Evolutionary conservation across 2,113 vertebrate species (phyloP).

Genomic region (Engystomops pustulosus): DNA sequence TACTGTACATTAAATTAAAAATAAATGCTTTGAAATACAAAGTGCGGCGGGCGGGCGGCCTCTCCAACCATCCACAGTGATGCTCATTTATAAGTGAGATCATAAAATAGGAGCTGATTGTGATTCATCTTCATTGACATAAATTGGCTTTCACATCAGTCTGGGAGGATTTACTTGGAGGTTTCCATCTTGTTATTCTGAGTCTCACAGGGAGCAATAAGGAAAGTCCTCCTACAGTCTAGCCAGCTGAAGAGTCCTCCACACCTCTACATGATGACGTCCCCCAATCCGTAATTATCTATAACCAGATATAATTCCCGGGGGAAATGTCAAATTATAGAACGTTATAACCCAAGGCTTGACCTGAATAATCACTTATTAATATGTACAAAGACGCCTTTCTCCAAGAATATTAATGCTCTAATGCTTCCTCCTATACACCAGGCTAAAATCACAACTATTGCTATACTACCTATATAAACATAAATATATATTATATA

Average conservation of each 20-base stretch:
- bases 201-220: neutral
- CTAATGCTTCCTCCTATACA: neutral
- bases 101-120: neutral
- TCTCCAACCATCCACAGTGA: neutral
- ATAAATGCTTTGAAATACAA: neutral
- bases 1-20: slow-evolving; percentile 1
- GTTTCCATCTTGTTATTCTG: neutral
- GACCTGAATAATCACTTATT: neutral
- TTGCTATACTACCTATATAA: neutral
- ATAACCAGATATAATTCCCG: neutral
- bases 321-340: neutral
- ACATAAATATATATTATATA: neutral
- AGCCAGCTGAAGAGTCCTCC: neutral
- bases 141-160: neutral
- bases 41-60: neutral
- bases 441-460: neutral
- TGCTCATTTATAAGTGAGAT: neutral
- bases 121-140: neutral
- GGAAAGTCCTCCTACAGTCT: neutral
- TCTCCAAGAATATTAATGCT: neutral
- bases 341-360: neutral
- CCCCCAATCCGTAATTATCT: neutral
- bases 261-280: neutral
- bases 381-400: neutral
- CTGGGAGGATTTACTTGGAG: slow-evolving; percentile 1